Percentiles rank a stretch among this genome's conserved stretches.
phyloP scores from a whole-genome alignment of 37 sponge, comb jelly and placozoan species.

The Trichoplax adhaerens region DNA sequence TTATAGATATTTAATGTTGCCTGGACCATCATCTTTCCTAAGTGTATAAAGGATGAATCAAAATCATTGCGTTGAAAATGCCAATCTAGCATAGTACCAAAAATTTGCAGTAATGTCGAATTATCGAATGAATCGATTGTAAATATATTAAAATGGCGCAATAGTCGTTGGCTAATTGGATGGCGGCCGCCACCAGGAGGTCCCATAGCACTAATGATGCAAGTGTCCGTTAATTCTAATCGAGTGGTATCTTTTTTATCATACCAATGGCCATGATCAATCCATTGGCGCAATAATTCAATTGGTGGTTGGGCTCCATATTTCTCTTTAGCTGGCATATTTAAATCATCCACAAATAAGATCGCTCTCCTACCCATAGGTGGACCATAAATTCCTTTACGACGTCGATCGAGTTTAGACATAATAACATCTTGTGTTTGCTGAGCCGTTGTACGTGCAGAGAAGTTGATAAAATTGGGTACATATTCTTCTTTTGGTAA shows the following conservation, averaged over 20 bases:
- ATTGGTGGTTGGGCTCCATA: constrained; percentile 99
- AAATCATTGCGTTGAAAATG: constrained; percentile 11
- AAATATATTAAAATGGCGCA: constrained; percentile 15
- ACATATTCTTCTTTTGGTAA: constrained; percentile 68
- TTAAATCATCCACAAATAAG: constrained; percentile 95
- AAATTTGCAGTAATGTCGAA: constrained; percentile 7
- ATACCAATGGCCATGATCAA: constrained; percentile 90
- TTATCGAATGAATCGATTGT: constrained; percentile 14
- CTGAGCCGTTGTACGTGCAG: constrained; percentile 83
- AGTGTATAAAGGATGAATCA: neutral
- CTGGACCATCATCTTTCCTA: constrained; percentile 59
- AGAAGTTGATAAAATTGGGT: constrained; percentile 91
- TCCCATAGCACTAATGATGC: constrained; percentile 10
- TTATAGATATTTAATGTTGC: constrained; percentile 86
- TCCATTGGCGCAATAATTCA: constrained; percentile 82
- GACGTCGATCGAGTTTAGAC: constrained; percentile 86
- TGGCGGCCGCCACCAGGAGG: constrained; percentile 19
- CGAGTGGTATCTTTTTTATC: constrained; percentile 85
- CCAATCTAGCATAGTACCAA: constrained; percentile 15
- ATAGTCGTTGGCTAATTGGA: constrained; percentile 1
- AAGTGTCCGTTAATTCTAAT: constrained; percentile 55
- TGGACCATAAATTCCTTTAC: constrained; percentile 90
- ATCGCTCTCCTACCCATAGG: constrained; percentile 75
- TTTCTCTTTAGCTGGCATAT: constrained; percentile 97
- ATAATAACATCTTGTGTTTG: constrained; percentile 91